Percentiles rank a stretch among this genome's conserved stretches.
These are phyloP conservation scores for Heterodera filipjevi DNA, from an alignment of 2,888 invertebrate species.

Conservation along the genomic window DNA sequence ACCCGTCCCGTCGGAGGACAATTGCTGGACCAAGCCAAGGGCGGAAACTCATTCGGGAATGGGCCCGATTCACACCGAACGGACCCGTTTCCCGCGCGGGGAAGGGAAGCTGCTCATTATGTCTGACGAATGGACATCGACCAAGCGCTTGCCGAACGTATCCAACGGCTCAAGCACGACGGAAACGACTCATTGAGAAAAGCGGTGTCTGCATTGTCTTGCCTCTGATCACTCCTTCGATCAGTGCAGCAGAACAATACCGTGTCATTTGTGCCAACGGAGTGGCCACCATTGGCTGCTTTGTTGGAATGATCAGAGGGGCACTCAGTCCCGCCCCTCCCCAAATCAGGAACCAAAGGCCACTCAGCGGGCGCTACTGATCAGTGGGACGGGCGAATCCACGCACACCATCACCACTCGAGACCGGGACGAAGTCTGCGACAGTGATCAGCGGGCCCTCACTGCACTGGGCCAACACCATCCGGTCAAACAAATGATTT, in stretches of 20 bases:
- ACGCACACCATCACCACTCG: background rate
- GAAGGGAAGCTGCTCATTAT: background rate
- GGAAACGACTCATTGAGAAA: background rate
- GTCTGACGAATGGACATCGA: background rate
- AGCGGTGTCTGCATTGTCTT: background rate
- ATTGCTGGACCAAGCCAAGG: too few relatives aligned
- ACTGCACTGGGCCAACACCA: background rate
- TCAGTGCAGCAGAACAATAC: background rate
- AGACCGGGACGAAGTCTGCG: background rate
- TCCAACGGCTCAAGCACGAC: background rate
- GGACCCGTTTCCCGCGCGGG: too few relatives aligned
- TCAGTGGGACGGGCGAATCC: background rate
- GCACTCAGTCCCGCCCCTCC: background rate
- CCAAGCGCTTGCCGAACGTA: conserved; percentile 1
- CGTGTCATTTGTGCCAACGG: background rate
- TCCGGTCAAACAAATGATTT: background rate
- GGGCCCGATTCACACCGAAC: too few relatives aligned
- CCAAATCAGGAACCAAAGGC: background rate
- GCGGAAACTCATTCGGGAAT: too few relatives aligned
- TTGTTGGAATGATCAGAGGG: background rate
- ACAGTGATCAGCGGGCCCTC: background rate
- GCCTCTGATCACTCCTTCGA: background rate
- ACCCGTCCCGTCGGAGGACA: too few relatives aligned
- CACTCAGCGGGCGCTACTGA: background rate
- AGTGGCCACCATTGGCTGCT: background rate